Base-by-base conservation (phyloP, 2,113 vertebrate species). In the Lampris megalopsis region DNA sequence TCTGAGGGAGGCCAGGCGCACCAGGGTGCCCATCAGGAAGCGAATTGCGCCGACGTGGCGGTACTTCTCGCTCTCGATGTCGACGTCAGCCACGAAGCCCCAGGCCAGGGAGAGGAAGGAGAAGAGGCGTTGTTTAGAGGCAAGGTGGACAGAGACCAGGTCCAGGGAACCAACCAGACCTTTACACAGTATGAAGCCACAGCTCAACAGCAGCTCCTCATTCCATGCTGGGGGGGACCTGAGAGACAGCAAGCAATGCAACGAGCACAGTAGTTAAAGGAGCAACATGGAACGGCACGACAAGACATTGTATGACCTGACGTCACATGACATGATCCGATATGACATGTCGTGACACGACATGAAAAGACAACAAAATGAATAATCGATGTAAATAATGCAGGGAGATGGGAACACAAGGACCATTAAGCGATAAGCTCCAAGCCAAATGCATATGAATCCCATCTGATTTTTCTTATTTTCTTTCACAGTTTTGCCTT, bases 21-120 rank as follows among this genome's bases (percentile, higher is more conserved):
- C 93, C 73, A 96, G 80, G 0, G 96, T 96, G 70, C 98, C 97
- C 90, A 99, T 73, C 0, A 97, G 94, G 87, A 99, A 99, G 75
- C 97, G 97, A 8, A 94, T 91, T 0, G 93, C 93, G 11, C 98
- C 98, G 1, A 97, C 91, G 5, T 92, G 88, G 5, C 97, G 96
- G 74, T 97, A 98, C 90, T 95, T 96, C 93, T 99, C 97, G 0
- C 96, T 98, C 86, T 97, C 96, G 2, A 98, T 94, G 88, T 99
- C 98, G 38, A 99, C 97, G 0, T 98, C 98, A 0, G 97, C 97
- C 60, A 99, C 93, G 41, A 99, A 97, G 71, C 98, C 98, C 97
- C 98, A 98, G 53, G 97, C 92, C 13, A 98, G 86, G 69, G 96
- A 95, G 1, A 96, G 95, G 88, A 97, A 95, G 24, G 96, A 97